Evolutionary conservation across 2,888 invertebrate species (phyloP).

Genomic region (Drosophila formosana): DNA sequence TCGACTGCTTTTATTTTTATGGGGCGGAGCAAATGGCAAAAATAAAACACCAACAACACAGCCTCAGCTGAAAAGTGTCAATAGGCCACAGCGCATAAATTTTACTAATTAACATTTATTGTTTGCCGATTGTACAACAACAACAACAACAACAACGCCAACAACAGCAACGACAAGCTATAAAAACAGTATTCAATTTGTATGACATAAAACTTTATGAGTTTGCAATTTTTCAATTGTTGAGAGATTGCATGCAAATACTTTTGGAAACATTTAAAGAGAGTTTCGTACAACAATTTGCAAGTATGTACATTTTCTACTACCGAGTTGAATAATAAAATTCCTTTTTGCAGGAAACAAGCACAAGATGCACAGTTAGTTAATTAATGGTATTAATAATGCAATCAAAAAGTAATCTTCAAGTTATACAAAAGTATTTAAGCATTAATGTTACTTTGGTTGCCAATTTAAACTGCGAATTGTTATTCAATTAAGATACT

Average conservation of each 20-base stretch:
- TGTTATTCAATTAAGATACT: too few species aligned
- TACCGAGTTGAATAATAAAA: not conserved
- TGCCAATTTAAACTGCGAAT: too few species aligned
- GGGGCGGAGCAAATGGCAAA: conserved; percentile 39
- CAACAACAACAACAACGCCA: conserved; percentile 34
- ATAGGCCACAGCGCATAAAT: conserved; percentile 71
- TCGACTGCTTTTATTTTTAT: conserved; percentile 51
- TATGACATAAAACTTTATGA: conserved; percentile 61
- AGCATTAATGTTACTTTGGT: not conserved
- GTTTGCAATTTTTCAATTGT: conserved; percentile 46
- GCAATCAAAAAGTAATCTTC: not conserved
- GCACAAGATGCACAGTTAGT: not conserved
- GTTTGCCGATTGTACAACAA: conserved; percentile 64
- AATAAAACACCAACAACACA: conserved; percentile 31
- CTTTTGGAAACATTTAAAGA: not conserved
- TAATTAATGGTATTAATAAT: not conserved
- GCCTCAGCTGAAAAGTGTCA: conserved; percentile 55
- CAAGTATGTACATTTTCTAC: not conserved
- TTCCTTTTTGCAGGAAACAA: not conserved
- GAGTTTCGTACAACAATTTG: not conserved
- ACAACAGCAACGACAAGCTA: conserved; percentile 8
- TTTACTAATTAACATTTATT: conserved; percentile 77
- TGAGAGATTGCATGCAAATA: not conserved
- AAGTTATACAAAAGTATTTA: not conserved
- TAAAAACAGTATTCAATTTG: conserved; percentile 67